Percentiles rank a stretch among this genome's conserved stretches.
Conservation (phyloP, 2,797 vertebrate species). For the Netta rufina region DNA sequence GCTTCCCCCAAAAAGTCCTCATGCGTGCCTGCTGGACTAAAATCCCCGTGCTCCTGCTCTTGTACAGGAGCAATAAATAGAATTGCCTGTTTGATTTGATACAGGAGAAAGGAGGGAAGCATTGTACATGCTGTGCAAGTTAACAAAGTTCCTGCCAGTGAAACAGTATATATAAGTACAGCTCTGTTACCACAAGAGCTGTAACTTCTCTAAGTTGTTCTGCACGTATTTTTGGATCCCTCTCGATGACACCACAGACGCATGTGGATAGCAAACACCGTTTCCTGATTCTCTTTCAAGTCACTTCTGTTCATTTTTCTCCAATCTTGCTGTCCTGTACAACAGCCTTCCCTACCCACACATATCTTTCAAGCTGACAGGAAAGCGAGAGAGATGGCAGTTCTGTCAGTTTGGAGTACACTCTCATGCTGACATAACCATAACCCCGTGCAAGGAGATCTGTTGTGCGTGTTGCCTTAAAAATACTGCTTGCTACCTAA, state of each 20-base stretch:
- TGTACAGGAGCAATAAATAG: not conserved
- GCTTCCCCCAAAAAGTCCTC: not conserved
- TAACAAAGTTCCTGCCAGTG: not conserved
- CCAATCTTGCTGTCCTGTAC: not conserved
- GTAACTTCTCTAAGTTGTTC: not conserved
- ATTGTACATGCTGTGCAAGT: not conserved
- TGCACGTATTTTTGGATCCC: not conserved
- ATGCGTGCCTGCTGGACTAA: not conserved
- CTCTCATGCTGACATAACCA: not conserved
- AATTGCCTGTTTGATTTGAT: not conserved
- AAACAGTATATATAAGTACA: not conserved
- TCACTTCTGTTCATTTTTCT: not conserved
- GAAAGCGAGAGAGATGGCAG: not conserved
- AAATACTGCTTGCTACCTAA: fast-evolving
- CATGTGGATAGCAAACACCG: not conserved
- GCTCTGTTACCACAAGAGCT: not conserved
- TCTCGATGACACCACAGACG: not conserved
- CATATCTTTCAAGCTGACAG: not conserved
- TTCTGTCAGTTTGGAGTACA: not conserved
- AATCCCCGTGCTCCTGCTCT: not conserved
- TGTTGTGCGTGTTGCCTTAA: not conserved
- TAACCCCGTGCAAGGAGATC: not conserved
- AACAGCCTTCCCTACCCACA: not conserved
- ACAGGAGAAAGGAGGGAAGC: not conserved
- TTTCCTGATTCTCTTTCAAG: not conserved